Base-by-base conservation (phyloP, 2,113 vertebrate species). In the Myrmecophaga tridactyla region DNA sequence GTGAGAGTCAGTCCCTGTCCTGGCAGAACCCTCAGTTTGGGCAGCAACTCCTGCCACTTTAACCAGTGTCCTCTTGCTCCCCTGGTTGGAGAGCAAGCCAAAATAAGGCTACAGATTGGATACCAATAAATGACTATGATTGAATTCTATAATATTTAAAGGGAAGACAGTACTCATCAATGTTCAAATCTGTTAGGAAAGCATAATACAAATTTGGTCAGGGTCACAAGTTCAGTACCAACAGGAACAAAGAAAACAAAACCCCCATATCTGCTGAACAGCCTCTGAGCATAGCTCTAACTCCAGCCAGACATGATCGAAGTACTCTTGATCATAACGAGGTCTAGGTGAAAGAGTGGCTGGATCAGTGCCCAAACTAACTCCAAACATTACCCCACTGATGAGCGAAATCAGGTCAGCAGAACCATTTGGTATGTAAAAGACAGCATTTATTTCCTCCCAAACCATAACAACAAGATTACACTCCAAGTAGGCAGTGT, bases 51-150 rank as follows among this genome's bases (percentile, higher is more conserved):
- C 65, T 86, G 53, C 27, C 34, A 83, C 63, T 69, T 63, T 25
- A n/a, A 70, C 48, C n/a, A 77, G 46, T 89, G 62, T 67, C n/a
- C 67, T 65, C 90, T 84, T 77, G 58, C 60, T 78, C 34, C 43
- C 65, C 86, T 78, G 15, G 58, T 2, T 89, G 67, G 65, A 96
- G 14, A 96, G 56, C 56, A 92, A 93, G 73, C 63, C 56, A 21
- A 85, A 78, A 72, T 43, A 65, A 86, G 62, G 76, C 34, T 81
- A 60, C 3, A 75, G 7, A 69, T 2, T 56, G 41, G 63, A 69
- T 65, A 90, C 25, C 67, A 89, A 81, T 43, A 87, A 58, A 76
- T 48, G 82, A 75, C 62, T 60, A 39, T 11, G 11, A 63, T 29
- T 58, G 18, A 72, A 87, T 85, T 62, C 89, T 78, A 3, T 53